These are phyloP conservation scores for Nomada lathburiana DNA, from an alignment of 2,888 invertebrate species.

Conservation along the genomic window DNA sequence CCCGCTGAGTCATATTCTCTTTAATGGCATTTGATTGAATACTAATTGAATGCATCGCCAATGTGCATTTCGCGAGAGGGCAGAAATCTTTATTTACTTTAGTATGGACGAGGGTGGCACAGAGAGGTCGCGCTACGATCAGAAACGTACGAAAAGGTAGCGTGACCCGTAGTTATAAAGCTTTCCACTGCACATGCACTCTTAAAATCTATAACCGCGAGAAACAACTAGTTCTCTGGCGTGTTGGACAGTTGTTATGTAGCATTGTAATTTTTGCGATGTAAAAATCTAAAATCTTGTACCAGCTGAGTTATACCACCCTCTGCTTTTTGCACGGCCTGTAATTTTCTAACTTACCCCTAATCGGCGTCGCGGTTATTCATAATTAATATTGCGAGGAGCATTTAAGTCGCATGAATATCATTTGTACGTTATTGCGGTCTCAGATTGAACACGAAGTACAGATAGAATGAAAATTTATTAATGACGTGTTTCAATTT, in stretches of 20 bases:
- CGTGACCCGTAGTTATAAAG: conserved; percentile 51
- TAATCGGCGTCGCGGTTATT: conserved; percentile 27
- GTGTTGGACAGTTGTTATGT: conserved; percentile 33
- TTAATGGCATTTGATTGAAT: conserved; percentile 22
- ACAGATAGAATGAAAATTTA: neutral
- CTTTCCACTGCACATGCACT: conserved; percentile 20
- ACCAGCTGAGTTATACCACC: neutral
- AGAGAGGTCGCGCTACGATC: neutral
- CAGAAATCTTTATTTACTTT: too few species aligned
- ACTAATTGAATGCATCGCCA: neutral
- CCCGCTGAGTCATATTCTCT: conserved; percentile 5
- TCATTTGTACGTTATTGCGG: neutral
- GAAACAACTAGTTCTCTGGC: conserved; percentile 36
- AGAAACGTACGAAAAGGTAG: conserved; percentile 24
- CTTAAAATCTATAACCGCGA: conserved; percentile 8
- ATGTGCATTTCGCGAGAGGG: neutral
- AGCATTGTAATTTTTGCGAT: conserved; percentile 45
- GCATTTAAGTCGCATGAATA: conserved; percentile 13
- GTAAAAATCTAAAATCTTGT: conserved; percentile 37
- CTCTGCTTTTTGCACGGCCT: neutral
- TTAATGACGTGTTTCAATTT: too few species aligned
- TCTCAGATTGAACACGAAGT: neutral
- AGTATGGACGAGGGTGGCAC: too few species aligned
- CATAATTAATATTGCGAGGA: conserved; percentile 37
- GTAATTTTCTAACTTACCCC: conserved; percentile 32